phyloP scores from a whole-genome alignment of 2,888 invertebrate genomes.

The Athalia circularis region DNA sequence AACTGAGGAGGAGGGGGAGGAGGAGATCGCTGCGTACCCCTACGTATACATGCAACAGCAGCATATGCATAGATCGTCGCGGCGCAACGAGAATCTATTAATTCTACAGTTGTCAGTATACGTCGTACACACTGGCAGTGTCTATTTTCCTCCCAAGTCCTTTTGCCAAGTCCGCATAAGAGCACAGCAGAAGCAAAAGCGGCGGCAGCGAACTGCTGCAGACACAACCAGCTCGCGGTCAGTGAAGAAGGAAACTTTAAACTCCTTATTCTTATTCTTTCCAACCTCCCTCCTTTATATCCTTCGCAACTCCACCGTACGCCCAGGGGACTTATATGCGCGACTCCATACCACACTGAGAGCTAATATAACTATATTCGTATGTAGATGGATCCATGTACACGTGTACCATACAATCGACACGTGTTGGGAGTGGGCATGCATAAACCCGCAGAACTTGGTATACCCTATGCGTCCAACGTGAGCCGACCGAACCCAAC shows the following conservation, averaged over 20 bases:
- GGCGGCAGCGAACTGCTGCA: too few relatives aligned
- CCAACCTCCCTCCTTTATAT: conserved; percentile 13
- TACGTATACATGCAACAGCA: too few relatives aligned
- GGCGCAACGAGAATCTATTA: conserved; percentile 45
- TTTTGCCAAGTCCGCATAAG: neutral
- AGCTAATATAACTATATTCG: conserved; percentile 19
- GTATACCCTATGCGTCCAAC: neutral
- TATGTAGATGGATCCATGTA: conserved; percentile 26
- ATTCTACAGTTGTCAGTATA: conserved; percentile 45
- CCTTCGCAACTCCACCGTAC: neutral
- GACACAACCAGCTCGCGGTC: neutral
- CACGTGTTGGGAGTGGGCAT: conserved; percentile 31
- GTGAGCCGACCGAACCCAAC: neutral
- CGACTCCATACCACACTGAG: neutral
- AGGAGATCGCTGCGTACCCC: too few relatives aligned
- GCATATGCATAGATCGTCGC: neutral
- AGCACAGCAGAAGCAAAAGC: too few relatives aligned
- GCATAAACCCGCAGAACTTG: neutral
- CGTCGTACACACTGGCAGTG: conserved; percentile 41
- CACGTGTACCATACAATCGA: conserved; percentile 34
- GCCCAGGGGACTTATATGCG: neutral
- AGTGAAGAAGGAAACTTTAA: conserved; percentile 31
- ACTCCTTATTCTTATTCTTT: conserved; percentile 36
- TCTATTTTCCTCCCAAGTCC: conserved; percentile 29
- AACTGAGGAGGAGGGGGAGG: neutral